Evolutionary conservation across 2,113 vertebrate genomes (phyloP).

Genomic region (Rostratula benghalensis): DNA sequence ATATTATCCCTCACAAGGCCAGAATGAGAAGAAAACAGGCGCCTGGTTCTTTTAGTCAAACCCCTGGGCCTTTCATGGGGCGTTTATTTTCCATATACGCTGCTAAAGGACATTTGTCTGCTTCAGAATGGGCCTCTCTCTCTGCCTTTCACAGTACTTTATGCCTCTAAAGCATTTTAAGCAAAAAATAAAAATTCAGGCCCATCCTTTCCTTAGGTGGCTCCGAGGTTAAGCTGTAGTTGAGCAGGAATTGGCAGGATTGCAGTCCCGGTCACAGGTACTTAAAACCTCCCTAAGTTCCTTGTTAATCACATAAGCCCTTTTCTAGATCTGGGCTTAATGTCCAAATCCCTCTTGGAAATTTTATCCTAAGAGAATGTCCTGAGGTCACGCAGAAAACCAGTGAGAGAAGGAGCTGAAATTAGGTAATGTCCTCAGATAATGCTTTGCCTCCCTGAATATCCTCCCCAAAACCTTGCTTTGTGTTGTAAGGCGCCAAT

Average conservation of each 20-base stretch:
- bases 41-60: not conserved
- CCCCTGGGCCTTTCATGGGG: not conserved
- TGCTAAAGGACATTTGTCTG: not conserved
- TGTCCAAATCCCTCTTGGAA: slow-evolving; percentile 45
- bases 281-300: slow-evolving; percentile 58
- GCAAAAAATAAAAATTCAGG: not conserved
- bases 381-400: slow-evolving; percentile 20
- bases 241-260: slow-evolving; percentile 53
- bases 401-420: not conserved
- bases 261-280: slow-evolving; percentile 10
- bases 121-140: not conserved
- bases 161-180: not conserved
- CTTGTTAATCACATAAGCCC: slow-evolving; percentile 62
- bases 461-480: not conserved
- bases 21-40: not conserved
- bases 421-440: not conserved
- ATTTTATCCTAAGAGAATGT: slow-evolving; percentile 30
- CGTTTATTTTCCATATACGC: not conserved
- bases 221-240: slow-evolving; percentile 51
- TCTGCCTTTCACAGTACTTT: not conserved
- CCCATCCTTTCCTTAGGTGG: not conserved
- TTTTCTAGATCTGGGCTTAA: slow-evolving; percentile 54
- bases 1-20: not conserved
- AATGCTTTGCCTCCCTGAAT: not conserved
- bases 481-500: not conserved